These are phyloP conservation scores for Chloroclysta siterata DNA, from an alignment of 2,888 invertebrate genomes.

Conservation along the genomic window DNA sequence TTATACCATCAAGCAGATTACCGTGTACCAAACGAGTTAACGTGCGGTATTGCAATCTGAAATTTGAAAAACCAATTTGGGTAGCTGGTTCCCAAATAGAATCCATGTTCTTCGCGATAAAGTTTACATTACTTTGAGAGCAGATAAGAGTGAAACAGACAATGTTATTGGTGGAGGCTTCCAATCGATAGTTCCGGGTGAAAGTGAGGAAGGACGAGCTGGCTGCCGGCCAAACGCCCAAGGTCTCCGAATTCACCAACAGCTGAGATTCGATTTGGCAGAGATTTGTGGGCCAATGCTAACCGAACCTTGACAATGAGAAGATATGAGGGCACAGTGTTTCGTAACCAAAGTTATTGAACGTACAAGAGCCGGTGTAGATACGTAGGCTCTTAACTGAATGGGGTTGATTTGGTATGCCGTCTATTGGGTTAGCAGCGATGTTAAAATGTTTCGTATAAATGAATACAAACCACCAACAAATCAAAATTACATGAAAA, in stretches of 20 bases:
- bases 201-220: constrained; percentile 52
- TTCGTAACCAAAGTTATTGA: constrained; percentile 5
- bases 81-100: not conserved
- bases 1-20: not conserved
- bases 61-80: not conserved
- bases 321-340: constrained; percentile 16
- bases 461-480: not conserved
- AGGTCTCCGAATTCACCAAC: constrained; percentile 24
- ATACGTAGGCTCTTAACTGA: not conserved
- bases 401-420: not conserved
- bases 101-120: not conserved
- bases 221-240: constrained; percentile 46
- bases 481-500: too few species aligned
- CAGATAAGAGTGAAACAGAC: constrained; percentile 4
- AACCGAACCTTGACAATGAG: constrained; percentile 32
- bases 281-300: constrained; percentile 23
- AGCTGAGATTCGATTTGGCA: constrained; percentile 25
- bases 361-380: not conserved
- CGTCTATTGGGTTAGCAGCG: not conserved
- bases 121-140: not conserved
- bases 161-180: constrained; percentile 24
- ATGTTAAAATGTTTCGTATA: not conserved
- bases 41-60: not conserved
- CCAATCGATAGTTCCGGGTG: constrained; percentile 51
- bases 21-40: not conserved